phyloP scores from a whole-genome alignment of 2,797 vertebrate species.

The Bucorvus abyssinicus region DNA sequence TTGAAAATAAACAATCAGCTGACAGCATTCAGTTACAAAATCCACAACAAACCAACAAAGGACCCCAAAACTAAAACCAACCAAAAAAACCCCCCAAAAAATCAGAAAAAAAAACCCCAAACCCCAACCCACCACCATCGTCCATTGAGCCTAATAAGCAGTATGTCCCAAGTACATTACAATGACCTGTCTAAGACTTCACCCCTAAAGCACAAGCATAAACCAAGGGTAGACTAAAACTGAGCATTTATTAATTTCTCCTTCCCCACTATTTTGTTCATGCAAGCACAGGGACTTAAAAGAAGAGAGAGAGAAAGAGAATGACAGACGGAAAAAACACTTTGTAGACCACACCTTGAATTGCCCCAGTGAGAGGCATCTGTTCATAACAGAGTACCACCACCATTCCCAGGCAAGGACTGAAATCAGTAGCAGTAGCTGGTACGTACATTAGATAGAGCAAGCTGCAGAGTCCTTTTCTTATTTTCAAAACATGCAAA shows the following conservation, averaged over 20 bases:
- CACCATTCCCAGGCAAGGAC: background rate
- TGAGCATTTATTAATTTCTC: background rate
- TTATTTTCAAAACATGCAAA: background rate
- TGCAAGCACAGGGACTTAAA: background rate
- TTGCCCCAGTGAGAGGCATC: background rate
- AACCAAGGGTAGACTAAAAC: background rate
- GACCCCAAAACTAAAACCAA: background rate
- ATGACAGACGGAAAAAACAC: background rate
- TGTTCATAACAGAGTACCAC: background rate
- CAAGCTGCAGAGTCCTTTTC: background rate
- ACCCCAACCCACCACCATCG: fast-evolving
- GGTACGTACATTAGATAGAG: background rate
- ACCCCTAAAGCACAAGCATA: background rate
- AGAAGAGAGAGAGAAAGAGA: background rate
- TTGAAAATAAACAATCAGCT: background rate
- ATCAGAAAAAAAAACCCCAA: background rate
- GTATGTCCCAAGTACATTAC: background rate
- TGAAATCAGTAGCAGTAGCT: background rate
- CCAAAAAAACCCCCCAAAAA: background rate
- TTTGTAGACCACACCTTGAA: background rate
- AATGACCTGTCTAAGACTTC: background rate
- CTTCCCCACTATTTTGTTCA: background rate
- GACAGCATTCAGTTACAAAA: background rate
- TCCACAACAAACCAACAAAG: background rate
- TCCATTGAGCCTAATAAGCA: background rate